These are phyloP conservation scores for Myanophis thanlyinensis DNA, from an alignment of 2,113 vertebrate genomes.

Conservation along the genomic window DNA sequence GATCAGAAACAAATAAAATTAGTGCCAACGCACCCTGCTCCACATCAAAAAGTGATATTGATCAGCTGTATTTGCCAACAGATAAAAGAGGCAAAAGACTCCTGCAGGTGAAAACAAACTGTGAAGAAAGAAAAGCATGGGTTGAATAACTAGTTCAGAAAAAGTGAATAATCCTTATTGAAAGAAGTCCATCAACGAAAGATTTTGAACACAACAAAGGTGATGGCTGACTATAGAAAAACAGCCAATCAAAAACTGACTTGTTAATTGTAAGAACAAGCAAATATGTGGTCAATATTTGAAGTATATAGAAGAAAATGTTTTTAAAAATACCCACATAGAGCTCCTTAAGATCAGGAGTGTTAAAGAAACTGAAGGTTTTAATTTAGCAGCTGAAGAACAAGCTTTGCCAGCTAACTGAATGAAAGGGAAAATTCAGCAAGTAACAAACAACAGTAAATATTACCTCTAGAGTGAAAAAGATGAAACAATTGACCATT, in stretches of 20 bases:
- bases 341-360: not conserved
- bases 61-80: not conserved
- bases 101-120: not conserved
- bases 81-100: not conserved
- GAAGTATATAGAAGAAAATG: not conserved
- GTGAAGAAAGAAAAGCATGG: not conserved
- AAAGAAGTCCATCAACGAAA: not conserved
- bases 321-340: not conserved
- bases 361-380: not conserved
- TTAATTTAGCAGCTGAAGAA: not conserved
- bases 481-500: not conserved
- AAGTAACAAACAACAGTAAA: not conserved
- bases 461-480: not conserved
- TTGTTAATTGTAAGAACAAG: not conserved
- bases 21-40: not conserved
- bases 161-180: not conserved
- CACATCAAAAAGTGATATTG: not conserved
- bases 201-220: not conserved
- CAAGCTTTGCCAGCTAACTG: not conserved
- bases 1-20: not conserved
- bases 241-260: not conserved
- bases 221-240: not conserved
- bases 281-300: not conserved
- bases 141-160: not conserved
- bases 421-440: not conserved